Conservation (phyloP, 2,888 invertebrate species). For the Pristionchus exspectatus region DNA sequence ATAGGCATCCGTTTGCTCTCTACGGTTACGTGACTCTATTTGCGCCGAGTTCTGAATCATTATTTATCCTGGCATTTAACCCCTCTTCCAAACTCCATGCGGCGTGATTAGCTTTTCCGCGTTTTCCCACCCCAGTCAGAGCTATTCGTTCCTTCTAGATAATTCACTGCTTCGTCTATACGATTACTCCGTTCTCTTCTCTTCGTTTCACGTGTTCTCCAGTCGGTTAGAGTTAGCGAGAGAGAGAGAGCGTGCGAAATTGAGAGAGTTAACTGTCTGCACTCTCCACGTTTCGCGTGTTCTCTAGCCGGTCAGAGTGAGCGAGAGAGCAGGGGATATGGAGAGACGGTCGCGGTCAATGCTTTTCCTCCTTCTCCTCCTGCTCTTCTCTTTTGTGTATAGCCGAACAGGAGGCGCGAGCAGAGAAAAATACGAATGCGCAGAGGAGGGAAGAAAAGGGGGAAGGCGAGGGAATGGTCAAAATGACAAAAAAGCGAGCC, state of each 20-base stretch:
- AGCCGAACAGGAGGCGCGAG: neutral
- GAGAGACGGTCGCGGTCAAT: neutral
- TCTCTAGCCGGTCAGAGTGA: neutral
- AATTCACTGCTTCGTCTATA: neutral
- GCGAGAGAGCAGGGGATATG: neutral
- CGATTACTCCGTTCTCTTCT: neutral
- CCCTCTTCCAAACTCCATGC: neutral
- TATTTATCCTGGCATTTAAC: neutral
- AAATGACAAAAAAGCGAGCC: neutral
- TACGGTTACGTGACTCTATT: neutral
- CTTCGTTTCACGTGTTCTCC: neutral
- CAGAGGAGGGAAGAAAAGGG: neutral
- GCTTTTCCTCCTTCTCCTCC: neutral
- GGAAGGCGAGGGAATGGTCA: neutral
- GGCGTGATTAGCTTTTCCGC: neutral
- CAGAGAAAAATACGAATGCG: neutral
- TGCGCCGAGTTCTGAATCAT: neutral
- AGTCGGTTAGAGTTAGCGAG: neutral
- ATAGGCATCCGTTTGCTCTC: no score
- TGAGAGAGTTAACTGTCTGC: no score
- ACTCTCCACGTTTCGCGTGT: neutral
- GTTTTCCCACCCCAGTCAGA: no score
- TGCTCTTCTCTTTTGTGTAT: neutral
- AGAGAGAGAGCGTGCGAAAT: neutral
- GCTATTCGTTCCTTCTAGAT: neutral